These are phyloP conservation scores for Drosophila neutralis DNA, from an alignment of 2,888 invertebrate species.

Conservation along the genomic window DNA sequence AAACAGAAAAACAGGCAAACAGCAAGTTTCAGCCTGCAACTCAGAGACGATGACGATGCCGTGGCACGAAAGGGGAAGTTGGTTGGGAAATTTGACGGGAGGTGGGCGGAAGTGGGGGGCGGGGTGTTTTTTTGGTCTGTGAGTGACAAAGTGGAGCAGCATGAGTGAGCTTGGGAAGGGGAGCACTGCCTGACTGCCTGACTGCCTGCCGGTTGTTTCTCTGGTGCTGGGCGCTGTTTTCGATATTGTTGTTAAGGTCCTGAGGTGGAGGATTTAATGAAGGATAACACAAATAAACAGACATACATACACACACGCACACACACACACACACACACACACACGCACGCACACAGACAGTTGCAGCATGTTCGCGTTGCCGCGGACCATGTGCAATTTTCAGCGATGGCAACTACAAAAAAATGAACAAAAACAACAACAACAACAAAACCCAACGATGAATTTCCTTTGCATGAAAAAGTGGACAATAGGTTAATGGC, in stretches of 20 bases:
- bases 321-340: slow-evolving; percentile 6
- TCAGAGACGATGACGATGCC: background rate
- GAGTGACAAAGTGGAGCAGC: slow-evolving; percentile 41
- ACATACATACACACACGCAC: slow-evolving; percentile 24
- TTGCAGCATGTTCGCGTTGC: slow-evolving; percentile 33
- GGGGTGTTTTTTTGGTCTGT: background rate
- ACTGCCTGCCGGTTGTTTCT: slow-evolving; percentile 35
- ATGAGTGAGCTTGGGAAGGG: slow-evolving; percentile 5
- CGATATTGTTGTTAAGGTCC: slow-evolving; percentile 71
- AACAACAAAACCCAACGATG: slow-evolving; percentile 41
- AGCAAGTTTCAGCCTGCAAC: slow-evolving; percentile 27
- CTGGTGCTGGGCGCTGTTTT: slow-evolving; percentile 48
- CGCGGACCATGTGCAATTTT: slow-evolving; percentile 54
- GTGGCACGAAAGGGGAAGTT: background rate
- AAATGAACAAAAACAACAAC: background rate
- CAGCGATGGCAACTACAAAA: slow-evolving; percentile 14
- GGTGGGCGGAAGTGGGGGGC: background rate
- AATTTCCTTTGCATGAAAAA: slow-evolving; percentile 57
- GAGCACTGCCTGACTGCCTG: background rate
- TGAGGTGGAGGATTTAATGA: slow-evolving; percentile 78
- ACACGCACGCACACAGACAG: slow-evolving; percentile 6
- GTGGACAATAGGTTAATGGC: slow-evolving; percentile 51
- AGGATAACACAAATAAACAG: slow-evolving; percentile 64
- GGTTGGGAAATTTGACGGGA: background rate
- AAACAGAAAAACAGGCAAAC: slow-evolving; percentile 37